Conservation (phyloP, 2,888 invertebrate species). For the Apotomis betuletana region DNA sequence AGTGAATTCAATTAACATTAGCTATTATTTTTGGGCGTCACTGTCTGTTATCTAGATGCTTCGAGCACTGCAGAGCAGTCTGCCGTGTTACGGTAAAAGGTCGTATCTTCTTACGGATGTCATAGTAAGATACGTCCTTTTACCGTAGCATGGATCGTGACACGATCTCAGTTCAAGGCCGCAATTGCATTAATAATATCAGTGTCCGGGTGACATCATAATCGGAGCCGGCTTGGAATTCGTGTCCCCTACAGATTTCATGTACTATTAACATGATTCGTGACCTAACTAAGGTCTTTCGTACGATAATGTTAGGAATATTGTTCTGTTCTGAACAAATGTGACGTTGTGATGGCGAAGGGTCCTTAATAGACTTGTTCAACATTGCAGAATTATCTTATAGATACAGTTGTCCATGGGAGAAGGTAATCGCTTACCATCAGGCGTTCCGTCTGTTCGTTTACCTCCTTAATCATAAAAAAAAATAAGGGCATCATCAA, state of each 20-base stretch:
- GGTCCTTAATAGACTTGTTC: too few relatives aligned
- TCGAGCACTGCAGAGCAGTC: slow-evolving; percentile 43
- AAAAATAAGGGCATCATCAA: too few relatives aligned
- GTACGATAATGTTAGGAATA: not conserved
- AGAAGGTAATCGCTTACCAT: too few relatives aligned
- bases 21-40: not conserved
- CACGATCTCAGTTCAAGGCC: slow-evolving; percentile 56
- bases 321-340: too few relatives aligned
- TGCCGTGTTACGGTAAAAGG: too few relatives aligned
- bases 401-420: too few relatives aligned
- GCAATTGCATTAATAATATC: slow-evolving; percentile 63
- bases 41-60: slow-evolving; percentile 30
- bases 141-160: slow-evolving; percentile 42
- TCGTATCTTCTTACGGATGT: too few relatives aligned
- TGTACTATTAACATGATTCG: not conserved
- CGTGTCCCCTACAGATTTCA: slow-evolving; percentile 15
- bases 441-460: too few relatives aligned
- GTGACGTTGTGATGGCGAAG: too few relatives aligned
- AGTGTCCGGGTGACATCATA: slow-evolving; percentile 59
- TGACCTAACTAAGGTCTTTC: not conserved
- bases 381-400: too few relatives aligned
- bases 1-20: not conserved
- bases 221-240: slow-evolving; percentile 11
- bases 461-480: too few relatives aligned
- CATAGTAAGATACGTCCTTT: too few relatives aligned